Base-by-base conservation (phyloP, 2,113 vertebrate species). In the Cavia porcellus region DNA sequence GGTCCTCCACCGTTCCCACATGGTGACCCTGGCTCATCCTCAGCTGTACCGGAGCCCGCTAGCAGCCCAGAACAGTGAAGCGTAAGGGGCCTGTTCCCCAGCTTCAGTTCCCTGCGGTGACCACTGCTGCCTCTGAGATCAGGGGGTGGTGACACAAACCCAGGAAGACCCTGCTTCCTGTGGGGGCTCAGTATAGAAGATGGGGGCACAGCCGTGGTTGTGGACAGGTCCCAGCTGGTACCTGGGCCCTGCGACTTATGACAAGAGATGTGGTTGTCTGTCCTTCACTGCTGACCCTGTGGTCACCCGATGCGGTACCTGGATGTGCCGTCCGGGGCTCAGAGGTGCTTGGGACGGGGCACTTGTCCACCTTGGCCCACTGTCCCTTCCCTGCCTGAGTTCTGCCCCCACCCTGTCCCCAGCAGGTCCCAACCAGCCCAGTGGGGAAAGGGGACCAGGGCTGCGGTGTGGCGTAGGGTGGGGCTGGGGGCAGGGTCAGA, bases 311-410 rank as follows among this genome's bases (percentile, higher is more conserved):
- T 38, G 38, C 61, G 52, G 89, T 5, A 28, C 30, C 50, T 3
- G 38, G 38, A 38, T 38, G 0, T 0, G 0, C 13, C 3, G 0
- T 7, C 62, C 2, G 11, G 17, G 19, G 38, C 66, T 4, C 47
- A 14, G 66, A 17, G 11, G 38, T 14, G 35, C 42, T 52, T 11
- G 35, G 59, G 80, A 45, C 38, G 11, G 66, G 38, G 0, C 45
- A 25, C 68, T 32, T 68, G 64, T 7, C 5, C 66, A 9, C 47
- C 47, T 50, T 50, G 9, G 10, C 20, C 55, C 22, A 20, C 68
- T 68, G 64, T 7, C 5, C 66, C 52, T 45, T 20, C 52, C 22
- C 15, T 28, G 1, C 77, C 77, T 6, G 5, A 1, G 2, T 32
- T n/a, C 89, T 4, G 1, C 28, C 11, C 57, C 55, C 17, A 55